These are phyloP conservation scores for Chauna torquata DNA, from an alignment of 2,113 vertebrate genomes.

Conservation along the genomic window DNA sequence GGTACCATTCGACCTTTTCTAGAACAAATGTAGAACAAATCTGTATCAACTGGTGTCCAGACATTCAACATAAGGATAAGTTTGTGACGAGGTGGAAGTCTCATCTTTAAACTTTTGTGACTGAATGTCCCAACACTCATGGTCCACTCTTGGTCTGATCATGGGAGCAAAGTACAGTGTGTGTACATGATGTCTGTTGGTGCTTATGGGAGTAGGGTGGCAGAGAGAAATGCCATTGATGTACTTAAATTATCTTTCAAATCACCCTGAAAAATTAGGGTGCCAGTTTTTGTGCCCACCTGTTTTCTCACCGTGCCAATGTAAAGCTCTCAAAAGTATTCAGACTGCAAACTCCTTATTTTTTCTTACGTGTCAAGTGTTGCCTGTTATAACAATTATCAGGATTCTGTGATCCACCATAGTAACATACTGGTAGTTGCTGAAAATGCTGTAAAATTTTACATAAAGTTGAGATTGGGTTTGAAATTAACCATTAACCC, in stretches of 20 bases:
- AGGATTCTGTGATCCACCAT: neutral
- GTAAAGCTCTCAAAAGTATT: neutral
- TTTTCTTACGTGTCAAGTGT: neutral
- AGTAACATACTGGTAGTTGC: neutral
- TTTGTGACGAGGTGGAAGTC: neutral
- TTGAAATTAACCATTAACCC: neutral
- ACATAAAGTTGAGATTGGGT: neutral
- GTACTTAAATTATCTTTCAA: neutral
- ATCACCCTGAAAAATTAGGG: neutral
- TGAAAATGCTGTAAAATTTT: neutral
- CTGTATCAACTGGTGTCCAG: neutral
- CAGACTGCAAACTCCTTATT: neutral
- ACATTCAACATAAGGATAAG: accelerated
- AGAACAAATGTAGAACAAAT: accelerated
- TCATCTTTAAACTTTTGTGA: neutral
- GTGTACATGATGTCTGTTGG: accelerated
- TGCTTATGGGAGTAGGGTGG: too few relatives aligned
- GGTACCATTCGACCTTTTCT: neutral
- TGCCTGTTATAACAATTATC: accelerated
- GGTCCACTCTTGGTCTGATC: neutral
- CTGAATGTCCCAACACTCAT: neutral
- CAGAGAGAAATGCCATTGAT: neutral
- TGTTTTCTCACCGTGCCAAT: neutral
- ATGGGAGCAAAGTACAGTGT: accelerated
- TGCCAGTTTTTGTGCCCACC: too few relatives aligned